Percentiles rank a stretch among this genome's conserved stretches.
phyloP scores from a whole-genome alignment of 2,888 invertebrate species.

The Orchestes rusci region DNA sequence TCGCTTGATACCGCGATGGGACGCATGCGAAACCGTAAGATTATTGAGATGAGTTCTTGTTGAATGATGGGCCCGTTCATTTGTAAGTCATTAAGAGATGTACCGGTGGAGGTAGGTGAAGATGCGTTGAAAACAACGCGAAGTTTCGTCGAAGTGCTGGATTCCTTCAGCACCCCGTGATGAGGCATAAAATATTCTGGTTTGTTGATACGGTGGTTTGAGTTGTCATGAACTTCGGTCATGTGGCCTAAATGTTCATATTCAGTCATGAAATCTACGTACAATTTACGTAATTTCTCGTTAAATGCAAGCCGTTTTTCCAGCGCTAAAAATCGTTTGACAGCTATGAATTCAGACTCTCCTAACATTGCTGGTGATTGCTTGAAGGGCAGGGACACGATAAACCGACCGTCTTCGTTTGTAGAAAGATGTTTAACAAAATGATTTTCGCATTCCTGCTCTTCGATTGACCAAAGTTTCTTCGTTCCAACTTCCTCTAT shows the following conservation, averaged over 20 bases:
- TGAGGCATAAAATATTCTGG: conserved; percentile 13
- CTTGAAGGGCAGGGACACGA: conserved; percentile 15
- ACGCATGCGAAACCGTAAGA: conserved; percentile 11
- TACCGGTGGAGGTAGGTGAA: conserved; percentile 7
- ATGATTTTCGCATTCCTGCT: conserved; percentile 14
- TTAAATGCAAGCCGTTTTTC: conserved; percentile 8
- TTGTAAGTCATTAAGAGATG: conserved; percentile 22
- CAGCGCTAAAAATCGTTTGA: conserved; percentile 14
- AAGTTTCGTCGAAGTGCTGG: conserved; percentile 11
- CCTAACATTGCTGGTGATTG: conserved; percentile 10
- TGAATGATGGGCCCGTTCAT: conserved; percentile 19
- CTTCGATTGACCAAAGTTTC: conserved; percentile 10
- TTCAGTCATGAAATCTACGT: conserved; percentile 12
- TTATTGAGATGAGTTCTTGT: conserved; percentile 14
- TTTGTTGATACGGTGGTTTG: too few species aligned
- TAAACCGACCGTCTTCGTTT: conserved; percentile 11
- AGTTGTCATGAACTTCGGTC: too few species aligned
- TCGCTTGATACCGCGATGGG: conserved; percentile 13
- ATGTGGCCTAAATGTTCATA: conserved; percentile 18
- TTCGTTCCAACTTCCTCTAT: conserved; percentile 8
- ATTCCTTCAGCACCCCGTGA: conserved; percentile 19
- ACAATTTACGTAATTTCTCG: conserved; percentile 3
- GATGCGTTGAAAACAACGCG: conserved; percentile 19
- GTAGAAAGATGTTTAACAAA: conserved; percentile 8
- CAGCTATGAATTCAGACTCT: conserved; percentile 11